These are phyloP conservation scores for Baccha elongata DNA, from an alignment of 2,888 invertebrate genomes.

Conservation along the genomic window DNA sequence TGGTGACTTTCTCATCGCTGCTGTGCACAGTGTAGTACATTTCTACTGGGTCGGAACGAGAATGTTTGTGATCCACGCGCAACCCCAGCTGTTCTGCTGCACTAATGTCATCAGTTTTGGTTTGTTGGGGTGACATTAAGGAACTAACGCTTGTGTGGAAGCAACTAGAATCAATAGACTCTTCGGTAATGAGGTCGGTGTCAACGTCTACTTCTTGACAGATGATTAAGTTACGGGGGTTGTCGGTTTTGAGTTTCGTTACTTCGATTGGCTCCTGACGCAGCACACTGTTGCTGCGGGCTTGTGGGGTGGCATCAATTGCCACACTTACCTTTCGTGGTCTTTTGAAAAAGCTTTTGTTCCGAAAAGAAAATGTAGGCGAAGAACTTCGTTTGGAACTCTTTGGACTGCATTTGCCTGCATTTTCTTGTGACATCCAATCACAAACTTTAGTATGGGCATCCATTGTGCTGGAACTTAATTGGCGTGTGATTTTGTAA, in stretches of 20 bases:
- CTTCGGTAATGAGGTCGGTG: constrained; percentile 79
- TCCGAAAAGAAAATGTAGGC: constrained; percentile 78
- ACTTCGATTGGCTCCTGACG: constrained; percentile 91
- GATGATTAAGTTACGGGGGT: constrained; percentile 79
- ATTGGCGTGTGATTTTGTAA: constrained; percentile 87
- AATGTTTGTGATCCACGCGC: constrained; percentile 85
- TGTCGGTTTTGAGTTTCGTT: constrained; percentile 83
- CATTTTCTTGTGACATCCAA: constrained; percentile 90
- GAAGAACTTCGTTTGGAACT: constrained; percentile 79
- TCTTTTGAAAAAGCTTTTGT: constrained; percentile 82
- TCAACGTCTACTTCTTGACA: constrained; percentile 81
- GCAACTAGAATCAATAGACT: constrained; percentile 81
- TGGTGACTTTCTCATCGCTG: constrained; percentile 82
- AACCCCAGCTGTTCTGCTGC: constrained; percentile 5
- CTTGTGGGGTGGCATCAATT: constrained; percentile 90
- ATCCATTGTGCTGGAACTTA: constrained; percentile 91
- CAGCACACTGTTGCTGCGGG: constrained; percentile 88
- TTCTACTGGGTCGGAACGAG: constrained; percentile 87
- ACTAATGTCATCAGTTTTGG: constrained; percentile 76
- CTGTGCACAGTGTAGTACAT: constrained; percentile 81
- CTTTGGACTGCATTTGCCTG: constrained; percentile 82
- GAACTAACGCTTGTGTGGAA: constrained; percentile 59
- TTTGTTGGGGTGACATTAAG: constrained; percentile 77
- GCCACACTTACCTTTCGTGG: constrained; percentile 89
- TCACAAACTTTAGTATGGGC: constrained; percentile 93